Percentiles rank a stretch among this genome's conserved stretches.
phyloP scores from a whole-genome alignment of 2,888 invertebrate species.

The Lordiphosa fenestrarum region DNA sequence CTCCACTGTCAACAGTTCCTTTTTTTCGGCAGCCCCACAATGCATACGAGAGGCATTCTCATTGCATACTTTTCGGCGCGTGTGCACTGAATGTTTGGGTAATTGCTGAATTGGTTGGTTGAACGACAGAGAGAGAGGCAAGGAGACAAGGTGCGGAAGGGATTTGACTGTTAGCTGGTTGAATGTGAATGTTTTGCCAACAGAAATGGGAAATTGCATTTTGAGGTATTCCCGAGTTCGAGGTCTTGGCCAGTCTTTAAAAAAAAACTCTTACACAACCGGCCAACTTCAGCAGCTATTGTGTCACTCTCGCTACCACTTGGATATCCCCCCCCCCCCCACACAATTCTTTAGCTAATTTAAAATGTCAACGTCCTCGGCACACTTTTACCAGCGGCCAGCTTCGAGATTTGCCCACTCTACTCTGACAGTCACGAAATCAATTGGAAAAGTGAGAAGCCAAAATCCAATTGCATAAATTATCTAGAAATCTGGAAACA shows the following conservation, averaged over 20 bases:
- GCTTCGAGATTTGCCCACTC: conserved; percentile 5
- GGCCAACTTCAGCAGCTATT: too few species aligned
- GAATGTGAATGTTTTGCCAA: too few species aligned
- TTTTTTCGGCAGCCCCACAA: not conserved
- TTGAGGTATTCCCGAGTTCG: too few species aligned
- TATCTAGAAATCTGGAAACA: conserved; percentile 50
- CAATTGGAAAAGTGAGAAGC: conserved; percentile 47
- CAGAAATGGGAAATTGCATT: too few species aligned
- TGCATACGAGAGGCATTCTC: conserved; percentile 3
- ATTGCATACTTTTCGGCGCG: conserved; percentile 9
- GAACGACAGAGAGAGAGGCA: not conserved
- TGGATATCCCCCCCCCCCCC: too few species aligned
- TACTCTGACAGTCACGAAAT: conserved; percentile 56
- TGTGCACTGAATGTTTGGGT: conserved; percentile 9
- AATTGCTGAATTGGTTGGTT: conserved; percentile 6
- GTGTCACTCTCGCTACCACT: too few species aligned
- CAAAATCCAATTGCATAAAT: conserved; percentile 67
- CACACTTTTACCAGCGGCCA: conserved; percentile 31
- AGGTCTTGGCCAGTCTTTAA: too few species aligned
- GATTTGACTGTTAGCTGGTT: not conserved
- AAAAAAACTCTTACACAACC: too few species aligned
- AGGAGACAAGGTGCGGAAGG: not conserved
- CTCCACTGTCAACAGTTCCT: conserved; percentile 33
- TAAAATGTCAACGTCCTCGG: conserved; percentile 52
- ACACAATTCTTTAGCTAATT: conserved; percentile 30